phyloP scores from a whole-genome alignment of 2,888 invertebrate species.

The Patella pellucida region DNA sequence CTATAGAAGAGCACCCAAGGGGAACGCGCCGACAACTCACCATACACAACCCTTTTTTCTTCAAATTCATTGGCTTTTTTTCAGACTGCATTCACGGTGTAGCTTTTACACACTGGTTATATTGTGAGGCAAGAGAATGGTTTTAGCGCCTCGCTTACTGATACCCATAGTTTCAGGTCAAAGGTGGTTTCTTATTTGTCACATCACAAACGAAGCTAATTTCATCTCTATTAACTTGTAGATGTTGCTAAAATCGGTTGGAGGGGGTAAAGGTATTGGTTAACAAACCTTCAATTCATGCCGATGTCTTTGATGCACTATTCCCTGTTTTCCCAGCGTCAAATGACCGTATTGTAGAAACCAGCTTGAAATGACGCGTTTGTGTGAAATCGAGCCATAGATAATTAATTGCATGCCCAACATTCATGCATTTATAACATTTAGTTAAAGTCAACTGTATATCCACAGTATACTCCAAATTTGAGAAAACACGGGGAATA shows the following conservation, averaged over 20 bases:
- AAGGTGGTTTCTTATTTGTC: conserved; percentile 7
- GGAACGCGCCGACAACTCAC: background rate
- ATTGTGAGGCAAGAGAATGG: background rate
- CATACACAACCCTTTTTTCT: background rate
- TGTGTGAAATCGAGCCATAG: no score
- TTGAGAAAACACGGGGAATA: no score
- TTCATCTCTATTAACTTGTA: conserved; percentile 28
- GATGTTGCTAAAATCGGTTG: conserved; percentile 14
- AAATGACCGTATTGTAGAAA: background rate
- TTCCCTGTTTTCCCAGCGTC: background rate
- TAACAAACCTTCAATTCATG: background rate
- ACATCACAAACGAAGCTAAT: conserved; percentile 28
- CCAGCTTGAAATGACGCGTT: no score
- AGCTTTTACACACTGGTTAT: background rate
- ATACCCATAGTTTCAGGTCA: conserved; percentile 1
- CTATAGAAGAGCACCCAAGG: background rate
- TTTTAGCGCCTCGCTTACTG: background rate
- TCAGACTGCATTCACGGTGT: conserved; percentile 1
- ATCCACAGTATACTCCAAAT: no score
- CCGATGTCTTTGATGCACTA: conserved; percentile 5
- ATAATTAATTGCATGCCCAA: no score
- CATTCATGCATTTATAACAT: no score
- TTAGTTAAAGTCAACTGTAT: no score
- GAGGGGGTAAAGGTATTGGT: background rate
- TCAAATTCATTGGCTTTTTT: conserved; percentile 7